phyloP scores from a whole-genome alignment of 2,113 vertebrate species.

The Chaetorhynchus papuensis region DNA sequence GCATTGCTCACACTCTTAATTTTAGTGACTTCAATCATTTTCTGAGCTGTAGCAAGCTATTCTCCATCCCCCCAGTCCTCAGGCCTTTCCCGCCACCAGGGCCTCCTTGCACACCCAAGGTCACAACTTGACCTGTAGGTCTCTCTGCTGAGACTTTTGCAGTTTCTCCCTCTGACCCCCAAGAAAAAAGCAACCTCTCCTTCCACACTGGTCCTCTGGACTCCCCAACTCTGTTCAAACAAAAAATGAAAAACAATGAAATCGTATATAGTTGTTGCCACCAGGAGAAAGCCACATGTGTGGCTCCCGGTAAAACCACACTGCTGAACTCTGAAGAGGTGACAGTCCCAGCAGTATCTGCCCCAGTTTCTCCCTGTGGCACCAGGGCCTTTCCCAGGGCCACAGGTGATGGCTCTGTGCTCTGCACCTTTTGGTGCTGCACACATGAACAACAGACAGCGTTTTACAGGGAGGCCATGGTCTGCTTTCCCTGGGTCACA shows the following conservation, averaged over 20 bases:
- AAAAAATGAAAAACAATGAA: neutral
- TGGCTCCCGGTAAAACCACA: accelerated
- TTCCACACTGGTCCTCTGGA: neutral
- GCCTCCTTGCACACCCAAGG: neutral
- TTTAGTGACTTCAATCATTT: neutral
- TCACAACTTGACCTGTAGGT: neutral
- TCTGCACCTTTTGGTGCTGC: neutral
- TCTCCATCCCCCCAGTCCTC: neutral
- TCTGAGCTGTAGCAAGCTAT: neutral
- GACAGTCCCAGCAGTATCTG: neutral
- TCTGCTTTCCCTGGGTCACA: neutral
- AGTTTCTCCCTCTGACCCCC: accelerated
- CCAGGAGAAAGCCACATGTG: neutral
- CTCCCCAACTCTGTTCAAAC: neutral
- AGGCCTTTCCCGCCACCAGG: neutral
- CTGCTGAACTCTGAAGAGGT: neutral
- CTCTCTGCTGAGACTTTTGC: neutral
- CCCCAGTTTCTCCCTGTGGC: neutral
- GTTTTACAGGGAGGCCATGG: neutral
- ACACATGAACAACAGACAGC: accelerated
- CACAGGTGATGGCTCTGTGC: accelerated
- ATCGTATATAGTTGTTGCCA: neutral
- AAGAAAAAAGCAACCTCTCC: neutral
- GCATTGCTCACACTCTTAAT: neutral
- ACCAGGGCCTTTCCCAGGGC: neutral